A percentile compares a stretch with the other conserved stretches of the same genome.
Conservation (phyloP, 2,888 invertebrate species). For the Tiphia femorata region DNA sequence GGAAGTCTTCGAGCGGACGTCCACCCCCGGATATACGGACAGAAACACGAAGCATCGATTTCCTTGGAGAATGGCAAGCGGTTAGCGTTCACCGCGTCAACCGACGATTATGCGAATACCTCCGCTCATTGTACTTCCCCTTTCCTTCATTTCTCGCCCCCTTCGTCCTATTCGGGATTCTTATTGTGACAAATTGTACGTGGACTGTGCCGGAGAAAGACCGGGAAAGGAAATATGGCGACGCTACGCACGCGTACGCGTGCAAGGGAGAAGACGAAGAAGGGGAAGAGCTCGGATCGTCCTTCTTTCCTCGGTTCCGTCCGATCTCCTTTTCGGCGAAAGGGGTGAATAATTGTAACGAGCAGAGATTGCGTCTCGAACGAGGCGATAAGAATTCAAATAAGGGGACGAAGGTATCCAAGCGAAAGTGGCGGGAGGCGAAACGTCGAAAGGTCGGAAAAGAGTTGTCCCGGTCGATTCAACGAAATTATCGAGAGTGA, state of each 20-base stretch:
- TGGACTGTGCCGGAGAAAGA: slow-evolving; percentile 7
- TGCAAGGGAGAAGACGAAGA: no score
- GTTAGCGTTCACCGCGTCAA: slow-evolving; percentile 6
- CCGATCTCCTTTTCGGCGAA: slow-evolving; percentile 30
- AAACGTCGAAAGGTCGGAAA: slow-evolving; percentile 29
- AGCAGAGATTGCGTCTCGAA: slow-evolving; percentile 46
- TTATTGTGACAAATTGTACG: slow-evolving; percentile 55
- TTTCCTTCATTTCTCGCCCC: not conserved
- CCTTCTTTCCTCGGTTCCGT: slow-evolving; percentile 22
- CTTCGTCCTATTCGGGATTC: slow-evolving; percentile 27
- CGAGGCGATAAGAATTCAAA: slow-evolving; percentile 54
- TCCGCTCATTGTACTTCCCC: not conserved
- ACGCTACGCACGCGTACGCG: no score
- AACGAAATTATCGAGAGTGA: slow-evolving; percentile 43
- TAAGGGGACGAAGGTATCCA: slow-evolving; percentile 9
- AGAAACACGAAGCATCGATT: slow-evolving; percentile 1
- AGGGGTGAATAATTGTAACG: slow-evolving; percentile 63
- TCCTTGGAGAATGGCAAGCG: slow-evolving; percentile 2
- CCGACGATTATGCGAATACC: slow-evolving; percentile 1
- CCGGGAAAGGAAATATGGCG: no score
- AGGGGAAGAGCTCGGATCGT: slow-evolving; percentile 12
- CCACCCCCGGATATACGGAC: no score
- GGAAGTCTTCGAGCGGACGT: no score
- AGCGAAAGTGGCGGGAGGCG: slow-evolving; percentile 4
- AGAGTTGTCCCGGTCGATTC: slow-evolving; percentile 37